A percentile compares a stretch with the other conserved stretches of the same genome.
These are phyloP conservation scores for Hybognathus amarus DNA, from an alignment of 2,797 vertebrate genomes.

Conservation along the genomic window DNA sequence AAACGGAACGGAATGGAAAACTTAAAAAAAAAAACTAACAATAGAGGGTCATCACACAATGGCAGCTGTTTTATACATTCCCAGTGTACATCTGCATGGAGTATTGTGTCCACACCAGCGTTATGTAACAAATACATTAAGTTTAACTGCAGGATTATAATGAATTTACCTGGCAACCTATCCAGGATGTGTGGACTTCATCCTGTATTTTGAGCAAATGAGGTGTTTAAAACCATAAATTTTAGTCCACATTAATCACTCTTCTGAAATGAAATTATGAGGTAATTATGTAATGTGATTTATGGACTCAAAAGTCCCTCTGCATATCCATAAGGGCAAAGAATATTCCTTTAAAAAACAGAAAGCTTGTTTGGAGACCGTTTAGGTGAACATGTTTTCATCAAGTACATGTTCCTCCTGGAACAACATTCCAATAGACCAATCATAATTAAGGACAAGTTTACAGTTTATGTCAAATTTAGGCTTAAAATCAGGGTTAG, in stretches of 20 bases:
- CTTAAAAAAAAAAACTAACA: slow-evolving; percentile 17
- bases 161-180: slow-evolving; percentile 8
- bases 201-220: neutral
- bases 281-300: slow-evolving; percentile 22
- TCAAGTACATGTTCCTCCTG: neutral
- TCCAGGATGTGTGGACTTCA: neutral
- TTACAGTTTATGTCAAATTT: neutral
- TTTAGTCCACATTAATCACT: slow-evolving; percentile 14
- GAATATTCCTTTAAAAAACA: slow-evolving; percentile 13
- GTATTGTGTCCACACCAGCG: slow-evolving; percentile 16
- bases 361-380: slow-evolving; percentile 17
- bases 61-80: slow-evolving; percentile 36
- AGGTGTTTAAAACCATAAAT: neutral
- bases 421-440: neutral
- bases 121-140: slow-evolving; percentile 36
- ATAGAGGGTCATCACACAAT: slow-evolving; percentile 38
- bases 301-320: neutral
- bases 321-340: neutral
- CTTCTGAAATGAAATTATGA: slow-evolving; percentile 24
- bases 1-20: neutral
- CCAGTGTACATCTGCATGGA: slow-evolving; percentile 22
- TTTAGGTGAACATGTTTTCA: neutral
- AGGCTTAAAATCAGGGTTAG: neutral
- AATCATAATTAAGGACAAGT: neutral
- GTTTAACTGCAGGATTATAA: slow-evolving; percentile 26